These are phyloP conservation scores for Sinocyclocheilus rhinocerous DNA, from an alignment of 2,113 vertebrate species.

Conservation along the genomic window DNA sequence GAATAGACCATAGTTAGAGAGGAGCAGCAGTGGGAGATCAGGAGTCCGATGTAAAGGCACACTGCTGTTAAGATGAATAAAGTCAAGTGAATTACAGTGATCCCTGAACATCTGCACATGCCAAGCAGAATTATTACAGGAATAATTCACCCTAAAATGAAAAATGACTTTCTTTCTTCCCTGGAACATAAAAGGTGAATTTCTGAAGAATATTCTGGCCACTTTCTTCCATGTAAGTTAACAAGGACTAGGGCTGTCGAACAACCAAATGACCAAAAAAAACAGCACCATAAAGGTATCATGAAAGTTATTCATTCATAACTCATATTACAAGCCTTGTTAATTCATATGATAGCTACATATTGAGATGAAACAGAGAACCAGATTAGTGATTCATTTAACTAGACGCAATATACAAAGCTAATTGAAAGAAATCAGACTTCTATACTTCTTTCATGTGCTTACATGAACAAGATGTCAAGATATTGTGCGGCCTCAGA, in stretches of 20 bases:
- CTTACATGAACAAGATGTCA: background rate
- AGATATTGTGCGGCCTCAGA: background rate
- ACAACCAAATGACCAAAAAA: background rate
- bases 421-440: background rate
- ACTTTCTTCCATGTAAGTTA: background rate
- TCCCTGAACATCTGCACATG: conserved; percentile 40
- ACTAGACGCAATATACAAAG: background rate
- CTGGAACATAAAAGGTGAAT: background rate
- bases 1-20: conserved; percentile 29
- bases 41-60: conserved; percentile 24
- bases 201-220: background rate
- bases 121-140: background rate
- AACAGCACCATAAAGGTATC: background rate
- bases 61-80: conserved; percentile 35
- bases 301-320: background rate
- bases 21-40: conserved; percentile 17
- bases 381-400: background rate
- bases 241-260: background rate
- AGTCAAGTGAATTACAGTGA: conserved; percentile 43
- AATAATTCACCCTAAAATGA: background rate
- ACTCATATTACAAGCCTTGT: background rate
- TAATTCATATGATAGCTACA: background rate
- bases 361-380: background rate
- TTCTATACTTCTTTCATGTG: background rate
- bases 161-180: background rate